Percentiles rank a stretch among this genome's conserved stretches.
Conservation (phyloP, 2,113 vertebrate genomes). For the Takifugu bimaculatus region DNA sequence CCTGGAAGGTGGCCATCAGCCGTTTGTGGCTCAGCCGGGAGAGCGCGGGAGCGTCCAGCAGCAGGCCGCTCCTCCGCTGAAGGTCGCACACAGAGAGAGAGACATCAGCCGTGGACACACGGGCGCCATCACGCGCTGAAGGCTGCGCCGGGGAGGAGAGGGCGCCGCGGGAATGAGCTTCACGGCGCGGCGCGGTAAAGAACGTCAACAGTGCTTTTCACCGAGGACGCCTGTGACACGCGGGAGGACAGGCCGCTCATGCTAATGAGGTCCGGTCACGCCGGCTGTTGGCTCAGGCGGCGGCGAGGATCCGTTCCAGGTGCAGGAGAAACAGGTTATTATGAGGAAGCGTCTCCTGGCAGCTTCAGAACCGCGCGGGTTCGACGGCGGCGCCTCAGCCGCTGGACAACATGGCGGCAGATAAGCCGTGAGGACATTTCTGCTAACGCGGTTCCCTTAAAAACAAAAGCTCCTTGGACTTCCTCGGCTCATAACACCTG, state of each 20-base stretch:
- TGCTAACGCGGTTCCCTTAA: too few species aligned
- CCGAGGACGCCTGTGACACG: conserved; percentile 8
- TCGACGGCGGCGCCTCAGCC: too few species aligned
- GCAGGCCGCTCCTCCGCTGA: conserved; percentile 82
- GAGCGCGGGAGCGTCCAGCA: conserved; percentile 72
- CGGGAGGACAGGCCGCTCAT: neutral
- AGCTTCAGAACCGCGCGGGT: conserved; percentile 1
- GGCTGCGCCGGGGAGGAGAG: conserved; percentile 34
- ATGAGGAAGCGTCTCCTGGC: conserved; percentile 14
- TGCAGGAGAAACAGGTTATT: conserved; percentile 47
- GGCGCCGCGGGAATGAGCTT: conserved; percentile 25
- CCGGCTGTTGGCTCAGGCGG: conserved; percentile 24
- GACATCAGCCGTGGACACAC: conserved; percentile 20
- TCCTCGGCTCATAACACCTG: too few species aligned
- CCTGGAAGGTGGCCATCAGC: conserved; percentile 86
- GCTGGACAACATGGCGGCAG: too few species aligned
- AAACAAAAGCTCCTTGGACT: too few species aligned
- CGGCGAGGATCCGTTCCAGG: conserved; percentile 32
- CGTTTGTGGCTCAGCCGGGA: conserved; percentile 85
- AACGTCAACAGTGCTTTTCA: conserved; percentile 35
- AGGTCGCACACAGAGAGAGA: conserved; percentile 8
- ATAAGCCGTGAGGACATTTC: too few species aligned
- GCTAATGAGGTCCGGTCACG: conserved; percentile 45
- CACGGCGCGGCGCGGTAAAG: conserved; percentile 40
- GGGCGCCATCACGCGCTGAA: conserved; percentile 10